These are phyloP conservation scores for Lycaon pictus DNA, from an alignment of 2,113 vertebrate genomes.

Conservation along the genomic window DNA sequence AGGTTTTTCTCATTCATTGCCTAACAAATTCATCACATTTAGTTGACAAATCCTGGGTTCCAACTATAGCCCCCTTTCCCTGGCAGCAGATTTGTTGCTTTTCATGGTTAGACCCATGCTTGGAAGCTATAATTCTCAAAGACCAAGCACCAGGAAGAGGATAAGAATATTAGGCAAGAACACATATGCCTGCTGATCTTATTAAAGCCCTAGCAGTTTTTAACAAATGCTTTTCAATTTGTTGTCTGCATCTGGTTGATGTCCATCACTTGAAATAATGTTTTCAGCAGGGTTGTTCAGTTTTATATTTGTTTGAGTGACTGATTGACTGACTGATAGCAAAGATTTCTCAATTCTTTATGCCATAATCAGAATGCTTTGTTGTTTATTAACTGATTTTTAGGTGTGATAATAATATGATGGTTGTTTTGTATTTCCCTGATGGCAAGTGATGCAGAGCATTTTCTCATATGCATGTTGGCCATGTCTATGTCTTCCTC, in stretches of 20 bases:
- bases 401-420: background rate
- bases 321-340: background rate
- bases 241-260: background rate
- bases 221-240: background rate
- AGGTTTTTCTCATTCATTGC: background rate
- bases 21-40: background rate
- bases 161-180: background rate
- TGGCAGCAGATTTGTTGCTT: background rate
- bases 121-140: background rate
- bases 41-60: background rate
- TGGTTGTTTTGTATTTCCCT: no score
- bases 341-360: background rate
- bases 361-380: background rate
- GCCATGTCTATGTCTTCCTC: no score
- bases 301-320: background rate
- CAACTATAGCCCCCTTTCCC: background rate
- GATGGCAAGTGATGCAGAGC: no score
- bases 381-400: background rate
- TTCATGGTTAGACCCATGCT: background rate
- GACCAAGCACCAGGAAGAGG: background rate
- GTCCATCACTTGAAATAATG: slow-evolving; percentile 4
- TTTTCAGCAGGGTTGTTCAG: slow-evolving; percentile 9
- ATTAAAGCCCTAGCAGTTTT: background rate
- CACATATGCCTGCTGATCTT: background rate
- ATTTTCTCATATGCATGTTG: no score